Conservation (phyloP, 2,888 invertebrate species). For the Hofmannophila pseudospretella region DNA sequence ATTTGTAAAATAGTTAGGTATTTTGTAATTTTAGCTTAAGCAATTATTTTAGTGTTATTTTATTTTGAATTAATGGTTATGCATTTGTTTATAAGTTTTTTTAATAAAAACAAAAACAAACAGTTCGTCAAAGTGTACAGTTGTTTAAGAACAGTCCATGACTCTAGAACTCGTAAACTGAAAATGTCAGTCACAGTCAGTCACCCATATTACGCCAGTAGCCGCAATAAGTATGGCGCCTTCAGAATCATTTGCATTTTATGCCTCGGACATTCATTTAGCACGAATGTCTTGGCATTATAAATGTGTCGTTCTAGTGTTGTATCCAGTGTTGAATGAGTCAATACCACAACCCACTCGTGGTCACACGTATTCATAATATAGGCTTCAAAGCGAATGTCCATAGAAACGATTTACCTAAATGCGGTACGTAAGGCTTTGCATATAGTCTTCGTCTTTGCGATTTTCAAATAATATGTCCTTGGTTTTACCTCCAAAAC, state of each 20-base stretch:
- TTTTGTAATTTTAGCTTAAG: too few relatives aligned
- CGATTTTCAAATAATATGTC: too few relatives aligned
- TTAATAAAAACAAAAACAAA: too few relatives aligned
- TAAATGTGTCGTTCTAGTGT: slow-evolving; percentile 5
- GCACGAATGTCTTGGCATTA: slow-evolving; percentile 2
- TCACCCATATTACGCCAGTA: neutral
- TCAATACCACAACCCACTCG: too few relatives aligned
- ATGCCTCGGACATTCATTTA: slow-evolving; percentile 6
- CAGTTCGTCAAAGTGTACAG: too few relatives aligned
- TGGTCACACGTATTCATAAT: slow-evolving; percentile 9
- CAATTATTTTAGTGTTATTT: too few relatives aligned
- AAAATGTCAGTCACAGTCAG: neutral
- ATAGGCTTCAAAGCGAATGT: neutral
- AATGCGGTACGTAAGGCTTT: neutral
- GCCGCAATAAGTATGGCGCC: slow-evolving; percentile 1
- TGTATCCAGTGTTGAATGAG: slow-evolving; percentile 3
- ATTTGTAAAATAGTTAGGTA: too few relatives aligned
- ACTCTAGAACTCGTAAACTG: too few relatives aligned
- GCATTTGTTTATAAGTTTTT: too few relatives aligned
- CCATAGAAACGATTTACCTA: neutral
- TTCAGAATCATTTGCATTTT: slow-evolving; percentile 8
- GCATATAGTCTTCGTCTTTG: neutral
- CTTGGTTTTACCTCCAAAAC: too few relatives aligned
- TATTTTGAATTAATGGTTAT: too few relatives aligned
- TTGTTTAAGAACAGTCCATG: too few relatives aligned